Base-by-base conservation (phyloP, 92 coral and sea anemone genomes). In the Epizoanthus ramosus region DNA sequence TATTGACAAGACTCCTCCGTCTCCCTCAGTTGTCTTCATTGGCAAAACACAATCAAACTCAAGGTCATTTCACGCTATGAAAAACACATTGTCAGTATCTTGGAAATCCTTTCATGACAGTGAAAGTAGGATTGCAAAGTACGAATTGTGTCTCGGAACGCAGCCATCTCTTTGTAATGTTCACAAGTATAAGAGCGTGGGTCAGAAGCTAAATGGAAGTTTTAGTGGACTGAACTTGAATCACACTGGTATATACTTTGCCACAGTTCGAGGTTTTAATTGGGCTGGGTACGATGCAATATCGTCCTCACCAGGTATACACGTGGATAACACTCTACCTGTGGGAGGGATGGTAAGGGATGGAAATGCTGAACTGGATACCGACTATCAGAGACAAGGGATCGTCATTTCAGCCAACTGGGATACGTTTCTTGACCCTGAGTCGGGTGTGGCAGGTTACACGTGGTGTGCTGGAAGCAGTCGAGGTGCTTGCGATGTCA, bases 401-500 rank as follows among this genome's bases (percentile, higher is more conserved):
- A 80, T 90, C 10, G 89, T 81, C 61, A 80, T 94, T 12, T 82
- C 87, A 19, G 91, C 90, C 43, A 91, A 92, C 86, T 94, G 98
- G 98, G 98, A 92, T 22, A 85, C 84, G 76, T 94, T 85, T 79
- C 47, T 71, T 28, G 98, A 94, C 64, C 76, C 85, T 31, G 98
- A 94, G 69, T 92, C 98, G 50, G 92, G 88, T 12, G 80, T 94
- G 25, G 74, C 58, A 17, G 75, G 80, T 61, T 94, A 87, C 87
- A 85, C 80, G 23, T 83, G 88, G 88, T 94, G 98, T 68, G 98
- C 98, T 1, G 98, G 98, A 4, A 94, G 91, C 18, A 70, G 64
- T 1, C 77, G 71, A 65, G 98, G 95, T 12, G 68, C 88, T 15
- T 94, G 98, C 71, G 98, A 94, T 74, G 72, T 94, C 39, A 69